Percentiles rank a stretch among this genome's conserved stretches.
Evolutionary conservation across 2,113 vertebrate genomes (phyloP).

Genomic region (Saguinus imperator): DNA sequence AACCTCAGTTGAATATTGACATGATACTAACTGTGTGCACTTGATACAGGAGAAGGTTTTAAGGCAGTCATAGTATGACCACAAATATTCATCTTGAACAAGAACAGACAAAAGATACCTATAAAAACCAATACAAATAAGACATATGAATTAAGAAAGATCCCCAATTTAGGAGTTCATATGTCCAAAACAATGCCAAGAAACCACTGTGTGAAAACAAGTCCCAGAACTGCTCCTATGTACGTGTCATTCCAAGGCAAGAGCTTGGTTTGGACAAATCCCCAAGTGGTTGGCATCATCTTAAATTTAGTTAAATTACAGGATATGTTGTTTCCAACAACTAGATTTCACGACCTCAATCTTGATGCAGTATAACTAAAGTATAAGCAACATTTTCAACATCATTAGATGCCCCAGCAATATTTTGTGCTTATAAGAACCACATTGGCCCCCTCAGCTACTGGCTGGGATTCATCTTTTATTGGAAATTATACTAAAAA

Average conservation of each 20-base stretch:
- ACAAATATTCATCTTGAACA: background rate
- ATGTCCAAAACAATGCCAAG: background rate
- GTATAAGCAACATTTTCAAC: background rate
- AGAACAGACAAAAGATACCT: background rate
- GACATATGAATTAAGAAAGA: background rate
- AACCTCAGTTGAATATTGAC: background rate
- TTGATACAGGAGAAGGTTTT: background rate
- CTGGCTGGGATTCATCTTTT: background rate
- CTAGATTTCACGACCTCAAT: background rate
- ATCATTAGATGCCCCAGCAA: background rate
- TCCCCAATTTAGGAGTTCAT: background rate
- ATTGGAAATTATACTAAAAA: background rate
- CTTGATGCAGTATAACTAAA: background rate
- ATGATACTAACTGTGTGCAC: background rate
- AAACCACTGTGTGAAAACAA: background rate
- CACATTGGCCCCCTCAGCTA: background rate
- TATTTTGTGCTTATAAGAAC: constrained; percentile 21
- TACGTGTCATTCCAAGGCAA: background rate
- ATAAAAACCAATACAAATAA: background rate
- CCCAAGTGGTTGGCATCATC: background rate
- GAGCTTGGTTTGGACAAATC: background rate
- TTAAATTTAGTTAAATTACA: background rate
- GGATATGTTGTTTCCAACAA: background rate
- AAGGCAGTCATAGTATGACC: background rate
- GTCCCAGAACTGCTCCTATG: background rate